phyloP scores from a whole-genome alignment of 2,113 vertebrate genomes.

The Mus spicilegus region DNA sequence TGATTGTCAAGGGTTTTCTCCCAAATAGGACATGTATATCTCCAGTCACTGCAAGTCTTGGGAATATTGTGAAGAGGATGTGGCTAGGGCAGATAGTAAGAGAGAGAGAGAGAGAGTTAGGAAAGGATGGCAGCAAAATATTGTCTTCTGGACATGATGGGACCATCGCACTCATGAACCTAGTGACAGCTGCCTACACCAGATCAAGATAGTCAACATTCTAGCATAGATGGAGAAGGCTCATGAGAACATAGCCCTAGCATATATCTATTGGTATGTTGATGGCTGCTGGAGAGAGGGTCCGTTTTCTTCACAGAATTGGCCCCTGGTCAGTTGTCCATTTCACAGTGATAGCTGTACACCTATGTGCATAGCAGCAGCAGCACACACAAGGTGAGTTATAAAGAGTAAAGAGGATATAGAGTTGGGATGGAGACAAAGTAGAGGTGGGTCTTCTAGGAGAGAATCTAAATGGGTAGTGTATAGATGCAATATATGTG shows the following conservation, averaged over 20 bases:
- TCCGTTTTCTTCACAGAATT: background rate
- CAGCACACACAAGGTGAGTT: too few species aligned
- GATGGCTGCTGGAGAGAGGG: background rate
- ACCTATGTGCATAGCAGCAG: too few species aligned
- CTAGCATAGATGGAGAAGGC: too few species aligned
- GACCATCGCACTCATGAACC: background rate
- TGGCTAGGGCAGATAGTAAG: background rate
- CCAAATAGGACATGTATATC: background rate
- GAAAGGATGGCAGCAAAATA: background rate
- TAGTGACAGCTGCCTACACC: background rate
- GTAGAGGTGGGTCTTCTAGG: background rate
- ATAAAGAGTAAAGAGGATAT: background rate
- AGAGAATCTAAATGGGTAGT: too few species aligned
- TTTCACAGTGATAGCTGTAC: background rate
- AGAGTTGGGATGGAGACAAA: background rate
- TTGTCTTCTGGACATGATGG: background rate
- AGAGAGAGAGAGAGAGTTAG: background rate
- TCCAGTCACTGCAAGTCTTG: background rate
- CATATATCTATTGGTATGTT: background rate
- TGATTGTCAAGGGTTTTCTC: background rate
- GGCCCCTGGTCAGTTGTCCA: too few species aligned
- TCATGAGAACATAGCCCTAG: background rate
- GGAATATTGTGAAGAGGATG: background rate
- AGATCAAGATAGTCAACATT: background rate
- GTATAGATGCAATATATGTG: background rate